phyloP scores from a whole-genome alignment of 2,797 vertebrate genomes.

The Alfaro cultratus region DNA sequence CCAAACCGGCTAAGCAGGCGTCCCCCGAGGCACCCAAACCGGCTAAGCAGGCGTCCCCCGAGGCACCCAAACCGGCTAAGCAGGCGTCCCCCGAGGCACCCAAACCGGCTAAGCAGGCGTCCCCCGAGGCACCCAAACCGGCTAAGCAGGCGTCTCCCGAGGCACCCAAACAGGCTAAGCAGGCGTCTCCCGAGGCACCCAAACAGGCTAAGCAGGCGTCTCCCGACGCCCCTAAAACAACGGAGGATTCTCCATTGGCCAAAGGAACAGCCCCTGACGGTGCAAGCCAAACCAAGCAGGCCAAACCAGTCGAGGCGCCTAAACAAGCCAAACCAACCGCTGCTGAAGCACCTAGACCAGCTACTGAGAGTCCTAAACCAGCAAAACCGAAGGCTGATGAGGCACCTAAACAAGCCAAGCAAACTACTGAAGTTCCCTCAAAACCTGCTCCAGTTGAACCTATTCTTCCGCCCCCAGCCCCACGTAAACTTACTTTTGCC shows the following conservation, averaged over 20 bases:
- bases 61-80: too few relatives aligned
- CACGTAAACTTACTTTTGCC: slow-evolving; percentile 77
- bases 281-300: background rate
- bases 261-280: background rate
- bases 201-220: background rate
- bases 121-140: background rate
- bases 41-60: too few relatives aligned
- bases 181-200: background rate
- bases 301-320: background rate
- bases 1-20: too few relatives aligned
- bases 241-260: background rate
- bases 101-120: too few relatives aligned
- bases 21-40: too few relatives aligned
- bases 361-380: slow-evolving; percentile 11
- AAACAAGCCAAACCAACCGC: background rate
- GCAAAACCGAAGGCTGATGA: background rate
- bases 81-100: too few relatives aligned
- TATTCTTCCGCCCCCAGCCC: slow-evolving; percentile 34
- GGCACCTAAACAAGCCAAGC: slow-evolving; percentile 1
- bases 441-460: slow-evolving; percentile 52
- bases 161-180: background rate
- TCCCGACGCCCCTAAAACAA: background rate
- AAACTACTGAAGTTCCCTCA: slow-evolving; percentile 24
- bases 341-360: background rate
- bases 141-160: slow-evolving; percentile 27